Conservation (phyloP, 1,140 invertebrate species). For the Monochamus saltuarius region DNA sequence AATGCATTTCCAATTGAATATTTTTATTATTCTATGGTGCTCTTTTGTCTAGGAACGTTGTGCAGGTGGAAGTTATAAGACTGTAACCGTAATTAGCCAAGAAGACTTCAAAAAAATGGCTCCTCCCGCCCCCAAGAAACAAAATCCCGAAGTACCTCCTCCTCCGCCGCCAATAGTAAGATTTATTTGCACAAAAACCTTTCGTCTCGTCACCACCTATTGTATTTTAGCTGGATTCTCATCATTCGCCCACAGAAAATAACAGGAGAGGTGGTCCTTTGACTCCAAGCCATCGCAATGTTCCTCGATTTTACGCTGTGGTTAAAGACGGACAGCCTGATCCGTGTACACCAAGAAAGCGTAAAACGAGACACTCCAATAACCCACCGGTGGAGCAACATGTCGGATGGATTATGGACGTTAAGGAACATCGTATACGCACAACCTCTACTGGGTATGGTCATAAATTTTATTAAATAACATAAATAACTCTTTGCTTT, state of each 20-base stretch:
- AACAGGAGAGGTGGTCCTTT: constrained; percentile 19
- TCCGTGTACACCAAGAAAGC: constrained; percentile 73
- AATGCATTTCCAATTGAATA: too few relatives aligned
- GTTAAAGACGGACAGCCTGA: constrained; percentile 76
- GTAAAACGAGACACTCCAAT: constrained; percentile 88
- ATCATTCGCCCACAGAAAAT: constrained; percentile 9
- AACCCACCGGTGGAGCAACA: constrained; percentile 94
- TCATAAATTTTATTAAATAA: background rate
- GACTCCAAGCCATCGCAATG: constrained; percentile 48
- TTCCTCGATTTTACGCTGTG: constrained; percentile 89
- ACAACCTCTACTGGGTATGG: constrained; percentile 71
- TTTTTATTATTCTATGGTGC: too few relatives aligned
- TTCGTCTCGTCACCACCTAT: background rate
- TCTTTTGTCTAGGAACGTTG: constrained; percentile 34
- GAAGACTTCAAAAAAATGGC: constrained; percentile 84
- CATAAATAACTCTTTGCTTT: constrained; percentile 15
- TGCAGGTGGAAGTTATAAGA: constrained; percentile 69
- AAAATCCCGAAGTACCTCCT: constrained; percentile 71
- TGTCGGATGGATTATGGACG: constrained; percentile 96
- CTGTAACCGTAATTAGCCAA: constrained; percentile 86
- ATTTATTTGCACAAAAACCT: background rate
- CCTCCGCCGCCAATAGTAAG: constrained; percentile 66
- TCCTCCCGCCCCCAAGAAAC: constrained; percentile 62
- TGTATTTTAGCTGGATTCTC: constrained; percentile 20
- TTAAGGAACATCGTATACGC: constrained; percentile 74